These are phyloP conservation scores for Eurois occulta DNA, from an alignment of 2,888 invertebrate species.

Conservation along the genomic window DNA sequence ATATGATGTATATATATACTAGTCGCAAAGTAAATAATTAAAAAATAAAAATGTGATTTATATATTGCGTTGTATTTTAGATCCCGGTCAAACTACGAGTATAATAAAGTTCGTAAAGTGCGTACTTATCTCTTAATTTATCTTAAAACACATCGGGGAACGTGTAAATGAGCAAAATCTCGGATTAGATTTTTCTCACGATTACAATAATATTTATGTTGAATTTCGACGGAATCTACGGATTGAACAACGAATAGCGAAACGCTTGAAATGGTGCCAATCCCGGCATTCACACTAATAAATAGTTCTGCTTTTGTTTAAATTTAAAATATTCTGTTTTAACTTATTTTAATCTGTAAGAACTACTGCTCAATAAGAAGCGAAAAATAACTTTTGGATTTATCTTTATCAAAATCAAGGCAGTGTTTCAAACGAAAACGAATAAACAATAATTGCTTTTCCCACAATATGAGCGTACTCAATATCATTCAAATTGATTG, in stretches of 20 bases:
- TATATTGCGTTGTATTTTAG: neutral
- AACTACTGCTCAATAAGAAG: neutral
- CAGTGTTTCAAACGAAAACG: neutral
- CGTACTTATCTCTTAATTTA: slow-evolving; percentile 2
- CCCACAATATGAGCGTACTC: neutral
- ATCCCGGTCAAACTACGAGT: slow-evolving; percentile 16
- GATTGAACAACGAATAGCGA: slow-evolving; percentile 39
- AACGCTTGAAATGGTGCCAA: slow-evolving; percentile 62
- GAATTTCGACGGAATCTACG: slow-evolving; percentile 48
- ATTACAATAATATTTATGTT: slow-evolving; percentile 61
- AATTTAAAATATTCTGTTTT: neutral
- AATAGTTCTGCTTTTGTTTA: slow-evolving; percentile 21
- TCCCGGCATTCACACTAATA: slow-evolving; percentile 18
- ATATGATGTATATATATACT: too few species aligned
- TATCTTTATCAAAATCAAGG: too few species aligned
- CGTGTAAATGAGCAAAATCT: slow-evolving; percentile 30
- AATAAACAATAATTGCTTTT: neutral
- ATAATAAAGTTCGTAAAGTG: slow-evolving; percentile 21
- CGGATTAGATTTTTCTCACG: slow-evolving; percentile 33
- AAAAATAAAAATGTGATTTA: neutral
- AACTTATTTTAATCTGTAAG: neutral
- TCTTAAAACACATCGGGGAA: slow-evolving; percentile 5
- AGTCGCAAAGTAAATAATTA: neutral
- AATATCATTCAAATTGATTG: neutral
- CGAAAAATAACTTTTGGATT: too few species aligned